Evolutionary conservation across 2,797 vertebrate genomes (phyloP).

Genomic region (Lithobates sylvaticus): DNA sequence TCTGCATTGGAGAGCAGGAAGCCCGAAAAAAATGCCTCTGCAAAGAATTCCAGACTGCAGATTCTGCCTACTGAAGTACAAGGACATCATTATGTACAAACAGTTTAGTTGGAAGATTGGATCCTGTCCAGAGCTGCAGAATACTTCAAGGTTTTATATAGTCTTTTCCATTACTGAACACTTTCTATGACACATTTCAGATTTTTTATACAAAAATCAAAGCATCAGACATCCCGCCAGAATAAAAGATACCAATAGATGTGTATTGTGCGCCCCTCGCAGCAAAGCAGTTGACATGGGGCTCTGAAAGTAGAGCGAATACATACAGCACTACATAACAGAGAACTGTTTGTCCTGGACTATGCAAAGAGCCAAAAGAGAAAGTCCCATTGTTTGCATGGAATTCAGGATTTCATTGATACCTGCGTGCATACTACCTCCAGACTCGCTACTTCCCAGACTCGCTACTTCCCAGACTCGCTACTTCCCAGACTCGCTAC

Average conservation of each 20-base stretch:
- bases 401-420: constrained; percentile 5
- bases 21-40: constrained; percentile 63
- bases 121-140: constrained; percentile 63
- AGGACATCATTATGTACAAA: constrained; percentile 69
- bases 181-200: constrained; percentile 38
- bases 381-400: constrained; percentile 16
- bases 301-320: constrained; percentile 9
- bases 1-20: constrained; percentile 57
- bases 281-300: background rate
- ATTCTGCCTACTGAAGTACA: constrained; percentile 66
- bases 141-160: constrained; percentile 67
- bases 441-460: background rate
- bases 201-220: constrained; percentile 6
- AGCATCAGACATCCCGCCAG: background rate
- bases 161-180: constrained; percentile 67
- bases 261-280: too few species aligned
- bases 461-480: too few species aligned
- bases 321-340: background rate
- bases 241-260: constrained; percentile 2
- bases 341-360: constrained; percentile 12
- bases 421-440: constrained; percentile 2
- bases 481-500: too few species aligned
- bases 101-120: constrained; percentile 63
- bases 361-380: constrained; percentile 2
- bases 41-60: constrained; percentile 69